These are phyloP conservation scores for Falco novaeseelandiae DNA, from an alignment of 2,797 vertebrate species.

Conservation along the genomic window DNA sequence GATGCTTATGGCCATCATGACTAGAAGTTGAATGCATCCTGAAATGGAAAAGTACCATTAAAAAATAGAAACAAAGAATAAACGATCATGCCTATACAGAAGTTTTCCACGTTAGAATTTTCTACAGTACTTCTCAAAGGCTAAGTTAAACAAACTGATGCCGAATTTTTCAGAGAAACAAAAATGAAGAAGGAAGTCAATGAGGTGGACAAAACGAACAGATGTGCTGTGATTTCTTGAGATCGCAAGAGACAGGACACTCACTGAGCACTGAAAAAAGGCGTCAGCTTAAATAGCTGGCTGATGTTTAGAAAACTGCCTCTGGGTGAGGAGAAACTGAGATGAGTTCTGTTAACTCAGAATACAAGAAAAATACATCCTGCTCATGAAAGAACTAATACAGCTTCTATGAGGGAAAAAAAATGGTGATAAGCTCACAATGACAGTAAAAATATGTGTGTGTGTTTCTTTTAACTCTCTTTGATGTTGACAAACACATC, in stretches of 20 bases:
- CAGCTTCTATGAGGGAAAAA: background rate
- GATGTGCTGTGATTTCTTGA: background rate
- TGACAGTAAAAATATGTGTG: background rate
- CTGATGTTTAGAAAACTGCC: background rate
- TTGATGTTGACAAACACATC: background rate
- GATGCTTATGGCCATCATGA: conserved; percentile 91
- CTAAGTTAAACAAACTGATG: background rate
- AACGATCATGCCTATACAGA: background rate
- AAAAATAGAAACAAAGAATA: background rate
- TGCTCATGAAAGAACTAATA: background rate
- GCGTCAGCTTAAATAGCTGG: background rate
- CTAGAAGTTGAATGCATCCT: conserved; percentile 91
- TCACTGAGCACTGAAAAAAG: background rate
- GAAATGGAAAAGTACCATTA: conserved; percentile 32
- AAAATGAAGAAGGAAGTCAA: background rate
- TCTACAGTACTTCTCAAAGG: background rate
- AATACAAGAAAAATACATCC: background rate
- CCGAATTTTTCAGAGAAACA: background rate
- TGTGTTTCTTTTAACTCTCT: background rate
- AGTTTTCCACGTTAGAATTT: background rate
- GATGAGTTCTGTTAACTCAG: background rate
- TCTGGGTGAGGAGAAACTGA: background rate
- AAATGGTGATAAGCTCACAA: background rate
- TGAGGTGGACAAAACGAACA: background rate
- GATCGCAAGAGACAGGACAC: background rate